Evolutionary conservation across 2,113 vertebrate genomes (phyloP).

Genomic region (Neolamprologus falcicula): DNA sequence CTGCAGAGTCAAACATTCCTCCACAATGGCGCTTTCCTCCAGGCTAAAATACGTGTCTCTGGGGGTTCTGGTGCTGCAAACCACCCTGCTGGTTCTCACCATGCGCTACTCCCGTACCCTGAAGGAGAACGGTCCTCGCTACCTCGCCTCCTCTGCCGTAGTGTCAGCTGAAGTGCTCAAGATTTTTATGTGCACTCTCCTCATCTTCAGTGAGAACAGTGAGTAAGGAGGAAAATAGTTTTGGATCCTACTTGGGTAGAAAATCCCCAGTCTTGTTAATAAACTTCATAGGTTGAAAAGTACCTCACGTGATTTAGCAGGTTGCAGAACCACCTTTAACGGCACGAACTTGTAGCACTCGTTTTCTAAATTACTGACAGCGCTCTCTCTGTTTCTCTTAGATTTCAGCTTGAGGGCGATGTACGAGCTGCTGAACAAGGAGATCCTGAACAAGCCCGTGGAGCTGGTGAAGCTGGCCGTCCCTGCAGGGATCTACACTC

Average conservation of each 20-base stretch:
- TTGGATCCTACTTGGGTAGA: not conserved
- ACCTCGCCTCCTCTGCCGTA: slow-evolving; percentile 93
- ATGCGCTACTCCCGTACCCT: slow-evolving; percentile 96
- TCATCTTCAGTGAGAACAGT: slow-evolving; percentile 90
- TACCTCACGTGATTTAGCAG: not conserved
- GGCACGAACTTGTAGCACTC: fast-evolving
- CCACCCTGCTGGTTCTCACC: slow-evolving; percentile 90
- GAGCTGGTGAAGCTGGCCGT: slow-evolving; percentile 93
- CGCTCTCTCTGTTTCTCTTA: slow-evolving; percentile 33
- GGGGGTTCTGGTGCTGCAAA: slow-evolving; percentile 93
- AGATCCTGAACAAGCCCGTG: slow-evolving; percentile 86
- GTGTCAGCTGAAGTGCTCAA: slow-evolving; percentile 90
- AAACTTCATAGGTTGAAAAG: not conserved
- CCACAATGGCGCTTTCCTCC: slow-evolving; percentile 28
- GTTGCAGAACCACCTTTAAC: not conserved
- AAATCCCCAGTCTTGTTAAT: not conserved
- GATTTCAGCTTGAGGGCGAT: slow-evolving; percentile 80
- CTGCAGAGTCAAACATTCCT: not conserved
- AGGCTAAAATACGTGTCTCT: slow-evolving; percentile 89
- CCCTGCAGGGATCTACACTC: slow-evolving; percentile 95
- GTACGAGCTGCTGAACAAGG: slow-evolving; percentile 81
- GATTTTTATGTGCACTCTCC: slow-evolving; percentile 80
- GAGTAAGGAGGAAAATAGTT: slow-evolving; percentile 38
- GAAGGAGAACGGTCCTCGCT: slow-evolving; percentile 85
- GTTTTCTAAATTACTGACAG: not conserved